Evolutionary conservation across 2,113 vertebrate species (phyloP), one percentile per base, ranked within the genome.

Genomic region (Cariama cristata): DNA sequence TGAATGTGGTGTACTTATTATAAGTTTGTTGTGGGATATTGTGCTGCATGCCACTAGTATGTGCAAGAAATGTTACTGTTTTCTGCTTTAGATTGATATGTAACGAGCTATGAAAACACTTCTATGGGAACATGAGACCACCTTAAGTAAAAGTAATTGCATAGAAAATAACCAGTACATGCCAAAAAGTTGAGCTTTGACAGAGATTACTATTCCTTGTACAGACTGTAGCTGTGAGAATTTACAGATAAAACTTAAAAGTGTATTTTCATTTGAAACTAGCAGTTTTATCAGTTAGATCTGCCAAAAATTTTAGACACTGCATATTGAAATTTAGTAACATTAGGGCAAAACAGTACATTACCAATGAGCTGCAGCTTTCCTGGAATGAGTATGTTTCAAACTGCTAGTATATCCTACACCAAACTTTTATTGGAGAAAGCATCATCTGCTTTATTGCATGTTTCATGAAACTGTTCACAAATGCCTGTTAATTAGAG

Each of bases 381-480:
- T 62, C 4, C 5, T 74, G 33, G 68, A 93, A 47, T 75, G 8
- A 58, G 14, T 50, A 13, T 4, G 3, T 83, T 98, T 97, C 74
- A 92, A n/a, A 92, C 62, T 79, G 97, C 97, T 97, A 97, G 95
- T 96, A 97, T 98, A 99, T 99, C 99, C 99, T 99, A 98, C 99
- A 99, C 97, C 98, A 99, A 99, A 99, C 99, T 98, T 98, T 97
- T 95, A 98, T 90, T 99, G 97, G 98, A 98, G 98, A 99, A 98
- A 98, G 98, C 99, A 98, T 99, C 99, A 99, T 99, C 99, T 99
- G 99, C 99, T 99, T 99, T 98, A 99, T 98, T 99, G 99, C 99
- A 99, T 99, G 99, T 99, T 98, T 99, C 99, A 99, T 99, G 98
- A 99, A 99, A 99, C 98, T 99, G 99, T 99, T 99, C 99, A 99